These are phyloP conservation scores for Pedionomus torquatus DNA, from an alignment of 2,113 vertebrate species.

Conservation along the genomic window DNA sequence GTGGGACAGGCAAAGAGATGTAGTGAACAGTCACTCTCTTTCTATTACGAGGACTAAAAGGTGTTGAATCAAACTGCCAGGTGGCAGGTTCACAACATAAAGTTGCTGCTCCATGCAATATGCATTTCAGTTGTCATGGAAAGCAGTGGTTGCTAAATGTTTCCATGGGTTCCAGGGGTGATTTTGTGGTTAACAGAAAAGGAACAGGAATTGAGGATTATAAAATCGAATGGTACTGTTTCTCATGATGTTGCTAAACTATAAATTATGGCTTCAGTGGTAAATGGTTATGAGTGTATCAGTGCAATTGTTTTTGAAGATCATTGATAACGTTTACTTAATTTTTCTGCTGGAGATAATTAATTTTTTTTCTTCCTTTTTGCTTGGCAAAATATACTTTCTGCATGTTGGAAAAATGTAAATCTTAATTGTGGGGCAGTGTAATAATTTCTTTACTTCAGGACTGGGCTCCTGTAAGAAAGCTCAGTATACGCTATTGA, in stretches of 20 bases:
- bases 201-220: background rate
- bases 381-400: background rate
- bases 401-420: background rate
- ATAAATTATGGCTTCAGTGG: background rate
- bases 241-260: background rate
- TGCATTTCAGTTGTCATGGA: background rate
- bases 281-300: background rate
- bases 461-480: background rate
- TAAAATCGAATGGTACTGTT: rapidly evolving
- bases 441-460: background rate
- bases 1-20: background rate
- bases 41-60: background rate
- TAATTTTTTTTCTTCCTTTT: background rate
- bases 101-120: background rate
- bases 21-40: background rate
- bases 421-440: background rate
- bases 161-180: background rate
- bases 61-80: rapidly evolving
- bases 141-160: background rate
- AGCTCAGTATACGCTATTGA: background rate
- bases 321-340: background rate
- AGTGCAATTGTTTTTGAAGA: background rate
- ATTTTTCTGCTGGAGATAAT: background rate
- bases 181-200: background rate
- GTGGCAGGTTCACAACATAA: background rate